These are phyloP conservation scores for Orchesellides sinensis DNA, from an alignment of 2,888 invertebrate genomes.

Conservation along the genomic window DNA sequence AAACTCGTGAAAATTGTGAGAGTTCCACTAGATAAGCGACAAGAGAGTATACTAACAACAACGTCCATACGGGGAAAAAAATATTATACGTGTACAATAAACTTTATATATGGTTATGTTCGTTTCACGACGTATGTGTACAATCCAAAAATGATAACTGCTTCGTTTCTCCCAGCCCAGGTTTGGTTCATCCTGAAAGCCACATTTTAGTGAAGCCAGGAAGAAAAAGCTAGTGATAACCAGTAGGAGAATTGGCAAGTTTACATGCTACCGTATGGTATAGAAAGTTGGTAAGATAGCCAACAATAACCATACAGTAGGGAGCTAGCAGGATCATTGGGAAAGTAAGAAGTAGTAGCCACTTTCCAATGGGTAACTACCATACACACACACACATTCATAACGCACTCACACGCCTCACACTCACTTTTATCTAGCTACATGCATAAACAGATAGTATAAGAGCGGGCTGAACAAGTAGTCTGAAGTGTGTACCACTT, in stretches of 20 bases:
- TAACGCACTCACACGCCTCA: neutral
- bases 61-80: conserved; percentile 4
- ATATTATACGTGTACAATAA: too few relatives aligned
- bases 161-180: neutral
- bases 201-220: neutral
- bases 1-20: conserved; percentile 14
- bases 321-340: neutral
- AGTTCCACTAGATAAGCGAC: neutral
- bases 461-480: neutral
- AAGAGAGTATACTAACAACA: too few relatives aligned
- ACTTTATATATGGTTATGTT: too few relatives aligned
- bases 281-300: conserved; percentile 23
- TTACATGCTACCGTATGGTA: conserved; percentile 12
- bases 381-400: neutral
- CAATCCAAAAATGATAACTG: neutral
- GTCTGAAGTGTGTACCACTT: conserved; percentile 36
- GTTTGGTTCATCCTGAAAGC: neutral
- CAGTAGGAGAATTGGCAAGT: neutral
- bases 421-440: neutral
- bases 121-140: too few relatives aligned
- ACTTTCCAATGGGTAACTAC: conserved; percentile 7
- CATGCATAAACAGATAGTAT: neutral
- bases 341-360: conserved; percentile 10
- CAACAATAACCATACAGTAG: conserved; percentile 38
- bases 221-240: conserved; percentile 13